Evolutionary conservation across 1,140 invertebrate species (phyloP), one percentile per base, ranked within the genome.

Genomic region (Arctopsyche grandis): DNA sequence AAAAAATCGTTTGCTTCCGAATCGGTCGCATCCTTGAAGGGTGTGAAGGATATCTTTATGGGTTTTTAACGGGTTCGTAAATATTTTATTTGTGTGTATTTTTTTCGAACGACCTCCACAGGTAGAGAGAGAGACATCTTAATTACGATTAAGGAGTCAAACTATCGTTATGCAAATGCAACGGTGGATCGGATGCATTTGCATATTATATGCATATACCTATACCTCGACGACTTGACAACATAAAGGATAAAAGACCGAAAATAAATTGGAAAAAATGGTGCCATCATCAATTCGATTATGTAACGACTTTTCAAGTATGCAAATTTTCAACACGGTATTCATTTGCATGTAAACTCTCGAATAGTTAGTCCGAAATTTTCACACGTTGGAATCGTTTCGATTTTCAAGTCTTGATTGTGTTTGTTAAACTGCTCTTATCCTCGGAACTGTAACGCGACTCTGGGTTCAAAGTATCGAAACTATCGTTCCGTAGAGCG

Each of bases 401-500:
- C 12, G 48, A 52, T 52, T 52, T 14, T 52, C 48, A 52, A 52
- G n/a, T n/a, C n/a, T n/a, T n/a, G n/a, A n/a, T n/a, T 52, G 16
- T 52, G 16, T 52, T 52, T 52, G 3, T 52, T 5, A 52, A 52
- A 52, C 48, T 22, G 26, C 24, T 66, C 14, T 26, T 66, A 66
- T 66, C 21, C 21, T 66, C 63, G 24, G 24, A 66, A 26, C 22
- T 69, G 78, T 79, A 79, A 79, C 60, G 19, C 46, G 78, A 79
- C 60, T 52, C 76, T n/a, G 24, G 43, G n/a, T n/a, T 71, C 21
- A 29, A 71, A 46, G 60, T 70, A 58, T 73, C 46, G 24, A 21
- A 70, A 52, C 56, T 79, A 75, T 22, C 60, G 78, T 79, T 79
- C 78, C 78, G 56, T 46, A 79, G 78, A 79, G 58, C 71, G 78